Percentiles rank a stretch among this genome's conserved stretches.
Evolutionary conservation across 2,797 vertebrate genomes (phyloP).

Genomic region (Anniella stebbinsi): DNA sequence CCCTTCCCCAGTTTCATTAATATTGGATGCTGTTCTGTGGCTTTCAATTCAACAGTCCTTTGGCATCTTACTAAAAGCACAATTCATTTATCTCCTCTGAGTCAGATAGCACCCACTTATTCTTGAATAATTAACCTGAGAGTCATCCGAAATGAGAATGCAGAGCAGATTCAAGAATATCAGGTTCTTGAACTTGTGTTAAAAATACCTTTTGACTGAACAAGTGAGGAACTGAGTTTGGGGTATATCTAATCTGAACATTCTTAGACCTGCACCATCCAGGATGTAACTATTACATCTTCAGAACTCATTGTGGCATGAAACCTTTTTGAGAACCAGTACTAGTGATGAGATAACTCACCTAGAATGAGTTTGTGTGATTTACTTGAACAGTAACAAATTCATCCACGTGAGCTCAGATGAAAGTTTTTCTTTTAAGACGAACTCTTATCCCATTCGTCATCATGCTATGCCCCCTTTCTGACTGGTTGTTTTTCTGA

Average conservation of each 20-base stretch:
- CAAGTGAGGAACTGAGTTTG: background rate
- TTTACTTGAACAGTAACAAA: too few species aligned
- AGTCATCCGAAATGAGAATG: background rate
- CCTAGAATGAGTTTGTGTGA: too few species aligned
- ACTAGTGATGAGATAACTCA: too few species aligned
- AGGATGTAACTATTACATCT: background rate
- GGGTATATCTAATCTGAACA: background rate
- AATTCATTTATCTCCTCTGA: background rate
- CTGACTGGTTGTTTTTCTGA: too few species aligned
- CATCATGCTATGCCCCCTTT: too few species aligned
- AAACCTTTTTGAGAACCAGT: background rate
- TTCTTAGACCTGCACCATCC: too few species aligned
- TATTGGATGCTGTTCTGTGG: background rate
- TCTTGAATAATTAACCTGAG: background rate
- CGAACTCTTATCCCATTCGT: too few species aligned
- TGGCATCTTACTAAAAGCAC: background rate
- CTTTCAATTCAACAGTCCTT: background rate
- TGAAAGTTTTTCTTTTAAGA: too few species aligned
- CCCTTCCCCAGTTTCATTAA: background rate
- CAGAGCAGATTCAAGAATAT: background rate
- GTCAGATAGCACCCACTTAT: background rate
- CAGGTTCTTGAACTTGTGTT: background rate
- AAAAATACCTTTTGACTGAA: background rate
- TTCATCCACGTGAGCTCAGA: too few species aligned
- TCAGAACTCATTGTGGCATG: background rate